Evolutionary conservation across 2,888 invertebrate genomes (phyloP), one percentile per base, ranked within the genome.

Genomic region (Escarpia spicata): DNA sequence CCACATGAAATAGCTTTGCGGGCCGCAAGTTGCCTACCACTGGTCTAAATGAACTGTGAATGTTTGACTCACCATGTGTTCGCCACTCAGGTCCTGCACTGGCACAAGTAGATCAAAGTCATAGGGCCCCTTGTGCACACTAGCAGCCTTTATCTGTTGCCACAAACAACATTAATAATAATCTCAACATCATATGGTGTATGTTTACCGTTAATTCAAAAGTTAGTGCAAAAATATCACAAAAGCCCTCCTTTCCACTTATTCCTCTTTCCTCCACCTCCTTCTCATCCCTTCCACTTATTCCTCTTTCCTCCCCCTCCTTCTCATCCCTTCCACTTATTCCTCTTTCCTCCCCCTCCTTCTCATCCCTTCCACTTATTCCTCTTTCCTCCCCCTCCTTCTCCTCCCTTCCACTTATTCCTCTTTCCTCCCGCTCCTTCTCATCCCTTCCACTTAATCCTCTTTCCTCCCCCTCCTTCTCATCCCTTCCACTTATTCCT

Each of bases 51-150:
- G 37, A n/a, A 4, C 43, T 6, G 91, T 44, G 15, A 15, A 15
- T 37, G 31, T 52, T 31, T 26, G 60, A 92, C 93, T 93, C 89
- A 94, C 94, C 52, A 91, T 91, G 52, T 93, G 93, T 89, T 94
- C 94, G 9, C 93, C 98, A 93, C 97, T 98, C 95, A 99, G 97
- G 95, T 98, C 99, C 95, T 97, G 97, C 0, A 99, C 98, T 95
- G 99, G 98, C 96, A 98, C 98, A 44, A 99, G 97, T 94, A 98
- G 98, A 92, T 98, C 98, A 96, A 99, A 99, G 96, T 99, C 99
- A 96, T 98, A 99, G 0, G 99, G 99, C 0, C 99, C 99, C 96
- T 99, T 99, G 96, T 99, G 99, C 93, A 98, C 98, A 95, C 98
- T 98, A 0, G 99, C 98, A 0, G 99, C 99, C 96, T 99, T 99